Base-by-base conservation (phyloP, 2,888 invertebrate species). In the Scrobipalpa atriplicella region DNA sequence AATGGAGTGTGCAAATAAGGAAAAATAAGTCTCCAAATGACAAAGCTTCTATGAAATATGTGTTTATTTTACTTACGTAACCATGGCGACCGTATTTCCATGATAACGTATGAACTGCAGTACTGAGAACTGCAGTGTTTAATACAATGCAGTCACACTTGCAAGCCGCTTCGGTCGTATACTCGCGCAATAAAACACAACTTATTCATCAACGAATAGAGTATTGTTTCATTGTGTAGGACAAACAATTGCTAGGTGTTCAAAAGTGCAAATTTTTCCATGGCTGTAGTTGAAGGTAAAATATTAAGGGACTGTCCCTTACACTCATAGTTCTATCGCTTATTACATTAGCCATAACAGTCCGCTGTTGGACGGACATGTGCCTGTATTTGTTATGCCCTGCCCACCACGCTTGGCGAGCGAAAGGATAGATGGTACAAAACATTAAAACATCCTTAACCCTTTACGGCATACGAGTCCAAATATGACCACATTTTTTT, bases 151-250 rank as follows among this genome's bases (percentile, higher is more conserved):
- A 47, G 47, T 47, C n/a, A 16, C 16, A 16, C 16, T 47, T n/a
- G 47, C 16, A 47, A 16, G 6, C n/a, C 16, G 47, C n/a, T 47
- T 47, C 47, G 47, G 47, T 47, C 47, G 5, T 47, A 16, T 47
- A n/a, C 16, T 47, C 16, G 16, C n/a, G 47, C 16, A 47, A 47
- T 47, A 3, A 5, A 29, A 58, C 38, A 11, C 3, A 16, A 16
- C 29, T 58, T 8, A 58, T 29, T 29, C 29, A 16, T n/a, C 38
- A 8, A 13, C n/a, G 58, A 36, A 13, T 58, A 29, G 1, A 21
- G 54, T 58, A 41, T 61, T 61, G 61, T 61, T 61, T 61, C 41
- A 61, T 61, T 61, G 61, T 63, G 47, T 29, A 21, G 36, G 1
- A 6, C 8, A 29, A 29, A 63, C 47, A 51, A 63, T 51, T 43